Percentiles rank a stretch among this genome's conserved stretches.
These are phyloP conservation scores for Copsychus sechellarum DNA, from an alignment of 2,113 vertebrate genomes.

Conservation along the genomic window DNA sequence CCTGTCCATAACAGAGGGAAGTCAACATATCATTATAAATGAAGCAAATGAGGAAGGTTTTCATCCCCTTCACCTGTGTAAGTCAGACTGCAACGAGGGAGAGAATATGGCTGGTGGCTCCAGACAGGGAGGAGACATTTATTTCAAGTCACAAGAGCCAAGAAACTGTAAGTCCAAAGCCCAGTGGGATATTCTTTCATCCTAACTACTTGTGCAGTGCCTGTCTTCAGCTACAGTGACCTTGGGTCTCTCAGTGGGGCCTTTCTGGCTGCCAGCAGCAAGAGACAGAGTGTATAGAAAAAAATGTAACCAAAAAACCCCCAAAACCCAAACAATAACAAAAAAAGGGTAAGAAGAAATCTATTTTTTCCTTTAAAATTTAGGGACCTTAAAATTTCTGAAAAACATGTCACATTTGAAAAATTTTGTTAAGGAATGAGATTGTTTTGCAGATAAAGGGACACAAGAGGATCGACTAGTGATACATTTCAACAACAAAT, in stretches of 20 bases:
- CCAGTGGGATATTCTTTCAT: constrained; percentile 55
- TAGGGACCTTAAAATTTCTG: neutral
- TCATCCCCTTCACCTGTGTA: neutral
- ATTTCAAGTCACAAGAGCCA: constrained; percentile 29
- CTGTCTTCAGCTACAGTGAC: constrained; percentile 19
- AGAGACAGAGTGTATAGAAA: neutral
- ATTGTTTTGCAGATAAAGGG: neutral
- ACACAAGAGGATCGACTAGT: neutral
- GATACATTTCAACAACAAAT: neutral
- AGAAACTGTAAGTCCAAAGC: constrained; percentile 15
- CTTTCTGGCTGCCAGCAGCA: neutral
- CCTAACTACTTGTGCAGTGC: constrained; percentile 34
- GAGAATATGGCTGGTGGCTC: neutral
- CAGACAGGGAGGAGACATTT: constrained; percentile 48
- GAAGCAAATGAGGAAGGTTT: neutral
- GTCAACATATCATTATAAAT: neutral
- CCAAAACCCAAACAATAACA: neutral
- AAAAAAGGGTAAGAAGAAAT: neutral
- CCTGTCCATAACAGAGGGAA: neutral
- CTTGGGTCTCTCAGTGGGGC: constrained; percentile 12
- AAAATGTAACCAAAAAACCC: neutral
- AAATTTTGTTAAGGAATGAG: neutral
- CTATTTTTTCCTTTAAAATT: neutral
- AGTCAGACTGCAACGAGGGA: neutral
- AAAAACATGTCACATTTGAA: neutral